Conservation (phyloP, 2,113 vertebrate genomes). For the Acrocephalus arundinaceus region DNA sequence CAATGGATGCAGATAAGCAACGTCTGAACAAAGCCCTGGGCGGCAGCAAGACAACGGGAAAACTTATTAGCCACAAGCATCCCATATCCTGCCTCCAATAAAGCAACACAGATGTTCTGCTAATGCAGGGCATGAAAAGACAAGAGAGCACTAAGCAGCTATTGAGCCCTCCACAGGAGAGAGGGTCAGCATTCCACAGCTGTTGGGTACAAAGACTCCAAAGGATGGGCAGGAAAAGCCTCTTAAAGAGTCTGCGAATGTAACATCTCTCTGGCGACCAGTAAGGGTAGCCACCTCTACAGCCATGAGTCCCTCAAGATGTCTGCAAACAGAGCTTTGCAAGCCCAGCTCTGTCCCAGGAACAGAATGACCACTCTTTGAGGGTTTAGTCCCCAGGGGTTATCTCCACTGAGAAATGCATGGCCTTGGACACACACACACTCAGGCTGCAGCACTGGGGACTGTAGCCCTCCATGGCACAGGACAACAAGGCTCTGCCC, state of each 20-base stretch:
- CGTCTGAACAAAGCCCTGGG: conserved; percentile 30
- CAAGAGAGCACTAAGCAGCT: conserved; percentile 7
- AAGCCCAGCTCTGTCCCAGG: neutral
- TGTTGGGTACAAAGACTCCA: neutral
- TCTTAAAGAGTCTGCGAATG: neutral
- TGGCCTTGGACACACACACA: accelerated
- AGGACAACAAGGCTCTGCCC: neutral
- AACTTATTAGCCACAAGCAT: conserved; percentile 49
- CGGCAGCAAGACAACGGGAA: neutral
- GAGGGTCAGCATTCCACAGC: neutral
- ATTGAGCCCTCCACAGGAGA: neutral
- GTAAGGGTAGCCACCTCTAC: neutral
- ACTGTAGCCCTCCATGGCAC: neutral
- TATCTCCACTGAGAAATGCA: neutral
- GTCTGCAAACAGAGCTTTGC: neutral
- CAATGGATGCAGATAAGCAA: conserved; percentile 30
- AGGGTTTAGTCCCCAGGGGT: neutral
- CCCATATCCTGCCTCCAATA: conserved; percentile 23
- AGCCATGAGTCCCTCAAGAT: neutral
- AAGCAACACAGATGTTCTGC: conserved; percentile 40
- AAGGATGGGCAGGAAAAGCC: neutral
- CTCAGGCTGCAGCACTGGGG: accelerated
- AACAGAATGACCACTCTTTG: neutral
- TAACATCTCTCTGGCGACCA: neutral
- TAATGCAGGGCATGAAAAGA: neutral